Conservation (phyloP, 2,113 vertebrate genomes). For the Calyptomena viridis region DNA sequence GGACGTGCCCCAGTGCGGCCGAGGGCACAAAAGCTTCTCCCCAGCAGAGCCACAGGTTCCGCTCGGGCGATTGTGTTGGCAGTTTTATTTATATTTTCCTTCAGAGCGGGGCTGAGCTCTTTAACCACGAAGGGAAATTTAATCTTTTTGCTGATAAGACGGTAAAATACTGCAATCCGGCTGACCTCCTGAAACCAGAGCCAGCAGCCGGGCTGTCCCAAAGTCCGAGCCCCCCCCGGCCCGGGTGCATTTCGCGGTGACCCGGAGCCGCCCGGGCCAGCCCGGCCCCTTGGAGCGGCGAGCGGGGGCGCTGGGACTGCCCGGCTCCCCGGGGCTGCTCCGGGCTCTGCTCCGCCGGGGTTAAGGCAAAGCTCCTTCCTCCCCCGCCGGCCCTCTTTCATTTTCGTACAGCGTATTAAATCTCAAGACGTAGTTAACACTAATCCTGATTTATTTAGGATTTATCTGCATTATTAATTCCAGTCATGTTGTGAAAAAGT, state of each 20-base stretch:
- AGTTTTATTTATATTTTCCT: conserved; percentile 23
- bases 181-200: conserved; percentile 45
- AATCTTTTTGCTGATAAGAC: conserved; percentile 61
- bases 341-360: not conserved
- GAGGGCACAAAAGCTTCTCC: not conserved
- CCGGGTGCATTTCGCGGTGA: conserved; percentile 43
- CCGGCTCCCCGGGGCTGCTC: too few species aligned
- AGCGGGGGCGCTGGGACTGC: conserved; percentile 62
- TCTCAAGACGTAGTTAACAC: conserved; percentile 78
- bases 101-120: not conserved
- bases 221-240: conserved; percentile 42
- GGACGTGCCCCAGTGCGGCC: not conserved
- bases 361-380: conserved; percentile 39
- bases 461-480: conserved; percentile 86
- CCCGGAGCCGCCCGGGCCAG: conserved; percentile 63
- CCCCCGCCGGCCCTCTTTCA: conserved; percentile 68
- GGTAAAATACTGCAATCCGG: conserved; percentile 28
- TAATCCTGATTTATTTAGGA: conserved; percentile 84
- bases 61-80: not conserved
- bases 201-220: conserved; percentile 34
- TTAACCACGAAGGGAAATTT: conserved; percentile 16
- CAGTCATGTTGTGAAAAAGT: conserved; percentile 65
- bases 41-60: not conserved
- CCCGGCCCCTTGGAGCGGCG: conserved; percentile 58
- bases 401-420: conserved; percentile 74